Evolutionary conservation across 2,797 vertebrate species (phyloP).

Genomic region (Fistularia commersonii): DNA sequence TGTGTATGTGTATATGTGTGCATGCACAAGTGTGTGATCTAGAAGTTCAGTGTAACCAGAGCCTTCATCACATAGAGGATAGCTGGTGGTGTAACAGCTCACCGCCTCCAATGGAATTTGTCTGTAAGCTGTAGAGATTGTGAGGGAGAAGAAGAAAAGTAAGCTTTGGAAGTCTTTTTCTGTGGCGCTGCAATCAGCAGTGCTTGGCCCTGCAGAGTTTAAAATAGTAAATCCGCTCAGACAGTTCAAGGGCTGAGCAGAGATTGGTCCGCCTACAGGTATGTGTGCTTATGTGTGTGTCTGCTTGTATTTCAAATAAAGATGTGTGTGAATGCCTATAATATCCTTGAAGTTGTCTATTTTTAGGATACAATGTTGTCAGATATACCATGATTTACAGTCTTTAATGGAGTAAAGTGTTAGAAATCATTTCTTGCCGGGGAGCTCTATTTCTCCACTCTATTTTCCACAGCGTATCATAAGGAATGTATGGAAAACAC

Average conservation of each 20-base stretch:
- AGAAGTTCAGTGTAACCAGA: conserved; percentile 56
- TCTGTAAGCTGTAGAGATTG: conserved; percentile 57
- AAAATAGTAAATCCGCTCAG: conserved; percentile 65
- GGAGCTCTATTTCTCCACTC: too few species aligned
- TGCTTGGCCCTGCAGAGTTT: conserved; percentile 39
- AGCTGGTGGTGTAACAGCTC: conserved; percentile 58
- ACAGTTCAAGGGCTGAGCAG: conserved; percentile 56
- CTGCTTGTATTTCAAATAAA: conserved; percentile 22
- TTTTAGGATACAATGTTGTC: conserved; percentile 2
- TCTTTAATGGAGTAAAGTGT: background rate
- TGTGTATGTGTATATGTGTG: conserved; percentile 18
- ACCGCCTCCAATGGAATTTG: conserved; percentile 52
- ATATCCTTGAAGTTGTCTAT: conserved; percentile 17
- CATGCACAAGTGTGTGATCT: conserved; percentile 24
- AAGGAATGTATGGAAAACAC: too few species aligned
- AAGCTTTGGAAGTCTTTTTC: conserved; percentile 44
- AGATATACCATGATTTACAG: conserved; percentile 4
- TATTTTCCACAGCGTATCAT: too few species aligned
- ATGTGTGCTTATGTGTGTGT: conserved; percentile 20
- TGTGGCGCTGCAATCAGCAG: conserved; percentile 47
- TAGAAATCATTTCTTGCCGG: too few species aligned
- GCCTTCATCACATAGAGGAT: conserved; percentile 52
- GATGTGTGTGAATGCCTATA: conserved; percentile 11
- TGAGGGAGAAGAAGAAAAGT: conserved; percentile 32
- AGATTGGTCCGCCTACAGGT: conserved; percentile 30